Evolutionary conservation across 2,888 invertebrate species (phyloP).

Genomic region (Colletes collaris): DNA sequence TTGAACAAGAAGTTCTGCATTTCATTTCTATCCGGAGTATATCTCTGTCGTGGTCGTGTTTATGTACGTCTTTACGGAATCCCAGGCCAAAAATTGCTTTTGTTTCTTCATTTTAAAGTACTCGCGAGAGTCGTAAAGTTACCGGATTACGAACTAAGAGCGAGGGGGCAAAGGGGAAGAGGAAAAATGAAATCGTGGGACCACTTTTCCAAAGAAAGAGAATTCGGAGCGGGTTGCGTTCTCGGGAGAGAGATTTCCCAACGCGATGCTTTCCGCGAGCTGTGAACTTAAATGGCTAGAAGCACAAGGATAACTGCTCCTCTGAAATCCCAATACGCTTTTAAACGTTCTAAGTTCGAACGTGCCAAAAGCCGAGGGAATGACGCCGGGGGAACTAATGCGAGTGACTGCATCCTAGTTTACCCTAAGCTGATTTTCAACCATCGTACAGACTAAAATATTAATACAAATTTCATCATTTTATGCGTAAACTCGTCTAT

Average conservation of each 20-base stretch:
- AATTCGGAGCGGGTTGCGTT: slow-evolving; percentile 36
- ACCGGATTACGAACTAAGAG: background rate
- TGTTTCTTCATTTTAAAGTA: slow-evolving; percentile 37
- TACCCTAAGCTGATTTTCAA: no score
- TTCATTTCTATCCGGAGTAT: background rate
- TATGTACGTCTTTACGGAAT: background rate
- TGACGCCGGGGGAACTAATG: no score
- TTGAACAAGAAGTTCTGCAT: background rate
- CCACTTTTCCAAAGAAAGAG: slow-evolving; percentile 31
- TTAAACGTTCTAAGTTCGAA: slow-evolving; percentile 41
- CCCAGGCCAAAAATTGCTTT: slow-evolving; percentile 23
- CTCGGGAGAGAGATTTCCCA: slow-evolving; percentile 54
- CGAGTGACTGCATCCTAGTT: no score
- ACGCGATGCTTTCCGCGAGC: slow-evolving; percentile 44
- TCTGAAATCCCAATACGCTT: slow-evolving; percentile 37
- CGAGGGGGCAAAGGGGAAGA: background rate
- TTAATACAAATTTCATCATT: no score
- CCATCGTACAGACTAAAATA: no score
- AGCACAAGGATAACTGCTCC: slow-evolving; percentile 37
- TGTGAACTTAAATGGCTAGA: slow-evolving; percentile 47
- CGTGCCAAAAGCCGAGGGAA: slow-evolving; percentile 15
- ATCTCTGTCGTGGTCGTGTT: background rate
- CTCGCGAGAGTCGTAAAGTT: slow-evolving; percentile 39
- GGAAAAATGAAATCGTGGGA: slow-evolving; percentile 19
- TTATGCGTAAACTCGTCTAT: no score